Base-by-base conservation (phyloP, 2,113 vertebrate genomes). In the Spea bombifrons region DNA sequence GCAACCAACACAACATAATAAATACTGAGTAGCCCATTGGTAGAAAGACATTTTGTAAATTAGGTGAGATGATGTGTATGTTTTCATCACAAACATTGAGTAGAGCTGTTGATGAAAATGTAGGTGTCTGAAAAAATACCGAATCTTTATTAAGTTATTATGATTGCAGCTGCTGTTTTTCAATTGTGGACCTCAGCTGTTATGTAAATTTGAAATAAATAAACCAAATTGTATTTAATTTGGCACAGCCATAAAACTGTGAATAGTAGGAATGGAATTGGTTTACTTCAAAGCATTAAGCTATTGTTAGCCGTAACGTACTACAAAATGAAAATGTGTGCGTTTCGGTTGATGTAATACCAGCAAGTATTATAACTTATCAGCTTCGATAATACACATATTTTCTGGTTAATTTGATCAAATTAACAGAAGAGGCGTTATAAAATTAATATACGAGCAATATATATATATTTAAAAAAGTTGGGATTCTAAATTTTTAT, bases 161-260 rank as follows among this genome's bases (percentile, higher is more conserved):
- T 59, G 5, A 10, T 4, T 65, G 76, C 69, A 78, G 76, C 69
- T 73, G 76, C 50, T 73, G 49, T 73, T 57, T 63, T 13, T 3
- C 71, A 55, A 53, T 79, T 79, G 76, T 72, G 63, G 59, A 57
- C 76, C 49, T 79, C 76, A 79, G 76, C 76, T 79, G 61, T 73
- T 79, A 53, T 73, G 76, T 57, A 79, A 72, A 73, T 66, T 55
- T 17, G 4, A 66, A 78, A 71, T 45, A 63, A 72, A 48, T 13
- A 8, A 59, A 59, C 30, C 10, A 79, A 73, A 55, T 73, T 66
- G 50, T 17, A 66, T 73, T 78, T 64, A 72, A 73, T 73, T 55
- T 73, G 30, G 59, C 9, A 57, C 59, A 64, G 55, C 73, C 66
- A 48, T 72, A 78, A 66, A 78, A 66, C 69, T 71, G 76, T 78